Base-by-base conservation (phyloP, 2,797 vertebrate species). In the Anguilla marmorata region DNA sequence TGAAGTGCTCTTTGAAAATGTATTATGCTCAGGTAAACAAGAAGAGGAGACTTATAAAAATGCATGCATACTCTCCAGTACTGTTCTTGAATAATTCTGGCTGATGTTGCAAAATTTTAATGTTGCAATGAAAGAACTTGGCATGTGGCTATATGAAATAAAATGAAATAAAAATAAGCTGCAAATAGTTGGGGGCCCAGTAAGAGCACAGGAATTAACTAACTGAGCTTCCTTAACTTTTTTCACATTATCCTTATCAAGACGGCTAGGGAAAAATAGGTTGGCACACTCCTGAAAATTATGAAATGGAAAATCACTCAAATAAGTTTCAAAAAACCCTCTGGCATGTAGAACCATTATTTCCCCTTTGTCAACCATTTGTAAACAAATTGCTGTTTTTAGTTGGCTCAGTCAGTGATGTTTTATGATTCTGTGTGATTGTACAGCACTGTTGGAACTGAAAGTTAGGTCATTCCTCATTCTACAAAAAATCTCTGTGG, bases 151-250 rank as follows among this genome's bases (percentile, higher is more conserved):
- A 86, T 91, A 88, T 93, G 90, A 19, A 37, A 63, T 24, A 21
- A 24, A 2, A 63, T 54, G 41, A 45, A 54, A 54, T 54, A 54
- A 54, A 63, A 21, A 63, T 63, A 6, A n/a, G 16, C 24, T 54
- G 52, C 11, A 63, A 63, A 63, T 92, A 93, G 90, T 91, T 91
- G 91, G 92, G 86, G 91, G 92, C 93, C 90, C 95, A 94, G 94
- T 93, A 95, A 95, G 94, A 94, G 95, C 90, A 92, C 92, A 92
- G 91, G 92, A 96, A 96, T 95, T 96, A 94, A 94, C 94, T 94
- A 93, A 95, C 96, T 93, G 93, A 93, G 93, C 95, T 96, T 96
- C 93, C 95, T 95, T 96, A 96, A 96, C 95, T 94, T 95, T 93
- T 94, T 95, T 95, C 92, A 93, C 92, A 96, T 95, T 96, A 95